These are phyloP conservation scores for Coryphaenoides rupestris DNA, from an alignment of 2,113 vertebrate genomes.

Conservation along the genomic window DNA sequence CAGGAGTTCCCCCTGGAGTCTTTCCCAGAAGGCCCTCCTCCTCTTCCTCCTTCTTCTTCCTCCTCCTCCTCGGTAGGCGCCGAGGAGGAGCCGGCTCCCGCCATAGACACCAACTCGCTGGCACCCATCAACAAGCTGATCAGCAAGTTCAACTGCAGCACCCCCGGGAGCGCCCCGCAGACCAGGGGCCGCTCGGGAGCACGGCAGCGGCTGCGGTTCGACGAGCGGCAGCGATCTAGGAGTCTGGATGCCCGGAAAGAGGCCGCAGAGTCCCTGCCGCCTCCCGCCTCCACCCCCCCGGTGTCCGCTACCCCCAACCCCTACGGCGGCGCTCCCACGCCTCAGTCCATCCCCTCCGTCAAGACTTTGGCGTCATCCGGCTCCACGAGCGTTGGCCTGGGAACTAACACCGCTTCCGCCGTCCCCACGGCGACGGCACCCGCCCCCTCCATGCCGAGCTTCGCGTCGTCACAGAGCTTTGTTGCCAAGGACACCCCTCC, in stretches of 20 bases:
- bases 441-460: conserved; percentile 43
- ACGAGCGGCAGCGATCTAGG: conserved; percentile 77
- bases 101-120: conserved; percentile 84
- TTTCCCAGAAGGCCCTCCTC: conserved; percentile 25
- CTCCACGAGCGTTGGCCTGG: conserved; percentile 37
- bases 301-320: conserved; percentile 50
- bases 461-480: conserved; percentile 50
- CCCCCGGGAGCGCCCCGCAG: conserved; percentile 47
- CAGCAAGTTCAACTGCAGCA: conserved; percentile 78
- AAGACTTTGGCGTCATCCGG: conserved; percentile 26
- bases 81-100: conserved; percentile 7
- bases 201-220: conserved; percentile 57
- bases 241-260: conserved; percentile 76
- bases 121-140: conserved; percentile 89
- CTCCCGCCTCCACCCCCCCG: conserved; percentile 41
- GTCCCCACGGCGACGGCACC: conserved; percentile 49
- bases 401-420: conserved; percentile 41
- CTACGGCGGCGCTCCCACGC: conserved; percentile 29
- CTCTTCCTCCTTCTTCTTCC: not conserved
- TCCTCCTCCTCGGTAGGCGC: conserved; percentile 1
- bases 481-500: conserved; percentile 54
- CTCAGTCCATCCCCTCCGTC: conserved; percentile 32
- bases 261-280: conserved; percentile 3
- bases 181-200: conserved; percentile 65
- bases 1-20: not conserved